Percentiles rank a stretch among this genome's conserved stretches.
Conservation (phyloP, 2,113 vertebrate genomes). For the Hydrochoerus hydrochaeris region DNA sequence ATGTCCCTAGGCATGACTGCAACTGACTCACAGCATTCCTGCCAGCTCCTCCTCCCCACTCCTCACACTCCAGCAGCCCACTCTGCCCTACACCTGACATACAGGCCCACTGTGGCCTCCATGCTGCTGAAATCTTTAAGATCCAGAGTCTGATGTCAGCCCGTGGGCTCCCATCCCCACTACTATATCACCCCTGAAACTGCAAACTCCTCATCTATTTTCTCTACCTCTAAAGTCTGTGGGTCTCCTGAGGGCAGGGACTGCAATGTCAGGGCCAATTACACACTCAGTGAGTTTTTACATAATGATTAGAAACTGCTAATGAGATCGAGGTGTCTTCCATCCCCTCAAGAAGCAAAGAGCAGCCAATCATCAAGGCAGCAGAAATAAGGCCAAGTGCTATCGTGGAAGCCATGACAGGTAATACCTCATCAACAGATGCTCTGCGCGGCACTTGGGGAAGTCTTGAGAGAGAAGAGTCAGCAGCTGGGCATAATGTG, state of each 20-base stretch:
- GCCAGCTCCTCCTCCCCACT: neutral
- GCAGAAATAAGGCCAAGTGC: slow-evolving; percentile 44
- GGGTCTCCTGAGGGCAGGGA: neutral
- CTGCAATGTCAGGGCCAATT: neutral
- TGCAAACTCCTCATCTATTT: neutral
- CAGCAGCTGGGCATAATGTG: neutral
- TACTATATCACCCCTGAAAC: neutral
- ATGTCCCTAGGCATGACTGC: neutral
- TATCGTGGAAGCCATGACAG: neutral
- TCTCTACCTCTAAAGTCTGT: neutral
- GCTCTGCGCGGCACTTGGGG: neutral
- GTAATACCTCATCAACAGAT: neutral
- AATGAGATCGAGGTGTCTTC: slow-evolving; percentile 1
- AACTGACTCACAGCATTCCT: neutral
- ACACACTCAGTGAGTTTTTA: neutral
- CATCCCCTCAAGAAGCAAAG: slow-evolving; percentile 16
- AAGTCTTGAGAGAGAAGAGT: neutral
- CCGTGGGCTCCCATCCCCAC: neutral
- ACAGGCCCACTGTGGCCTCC: neutral
- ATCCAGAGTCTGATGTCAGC: neutral
- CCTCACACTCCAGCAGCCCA: neutral
- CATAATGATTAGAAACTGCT: slow-evolving; percentile 1
- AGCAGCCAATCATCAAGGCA: neutral
- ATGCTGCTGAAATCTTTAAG: neutral
- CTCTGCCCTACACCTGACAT: neutral